Base-by-base conservation (phyloP, 2,797 vertebrate species). In the Clamator glandarius region DNA sequence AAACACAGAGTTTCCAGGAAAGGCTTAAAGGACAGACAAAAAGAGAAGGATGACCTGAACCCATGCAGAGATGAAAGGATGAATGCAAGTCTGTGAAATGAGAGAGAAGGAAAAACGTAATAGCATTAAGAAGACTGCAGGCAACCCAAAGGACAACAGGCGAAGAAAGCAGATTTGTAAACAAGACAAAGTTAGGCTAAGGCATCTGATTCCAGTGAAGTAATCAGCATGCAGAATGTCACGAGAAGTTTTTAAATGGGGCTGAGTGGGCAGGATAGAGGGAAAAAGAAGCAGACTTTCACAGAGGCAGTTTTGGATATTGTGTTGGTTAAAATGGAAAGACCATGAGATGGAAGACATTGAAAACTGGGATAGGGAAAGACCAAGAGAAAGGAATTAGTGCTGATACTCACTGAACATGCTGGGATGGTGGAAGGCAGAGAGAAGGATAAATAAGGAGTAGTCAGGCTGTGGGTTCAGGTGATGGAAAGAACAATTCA, bases 91-190 rank as follows among this genome's bases (percentile, higher is more conserved):
- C 31, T 52, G 11, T 33, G 48, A 57, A 78, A 52, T 1, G 2
- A 68, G 12, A 63, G 15, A 0, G 1, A 48, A n/a, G 7, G 23
- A 4, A 39, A 39, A n/a, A 66, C 12, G 9, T 1, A 25, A 46
- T 7, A 54, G 31, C 41, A 33, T 23, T 55, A 26, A 51, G 20
- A 72, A 13, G 28, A 59, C 12, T 11, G 11, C 51, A 63, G 44
- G 33, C 20, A 82, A 84, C 31, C 9, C 8, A 51, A 51, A 69
- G 25, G 41, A 35, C n/a, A 55, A 15, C 5, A n/a, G 6, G 15
- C 11, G 11, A 52, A 14, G 31, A 83, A 80, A 88, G 14, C 11
- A 51, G 17, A 24, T 83, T 57, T 67, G 6, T 19, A 70, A 81
- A 68, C 13, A 41, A 11, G 11, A 58, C 12, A 5, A 41, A 77